Evolutionary conservation across 2,797 vertebrate genomes (phyloP), one percentile per base, ranked within the genome.

Genomic region (Leptoclinus maculatus): DNA sequence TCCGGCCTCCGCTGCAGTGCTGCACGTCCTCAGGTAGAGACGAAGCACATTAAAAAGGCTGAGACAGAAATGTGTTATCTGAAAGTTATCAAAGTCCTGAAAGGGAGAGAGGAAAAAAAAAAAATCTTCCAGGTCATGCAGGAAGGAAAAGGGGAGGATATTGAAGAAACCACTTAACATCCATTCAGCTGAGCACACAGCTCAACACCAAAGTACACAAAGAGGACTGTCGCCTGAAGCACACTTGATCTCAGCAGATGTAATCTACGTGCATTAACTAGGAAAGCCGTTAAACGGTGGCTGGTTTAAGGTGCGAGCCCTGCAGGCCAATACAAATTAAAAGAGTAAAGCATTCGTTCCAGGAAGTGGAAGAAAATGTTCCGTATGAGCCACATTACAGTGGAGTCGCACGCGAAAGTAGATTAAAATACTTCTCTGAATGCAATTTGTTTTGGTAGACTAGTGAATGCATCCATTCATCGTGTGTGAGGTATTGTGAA

Each of bases 281-380:
- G 1, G 23, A 49, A 59, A 53, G n/a, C 32, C 4, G 59, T 67
- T 11, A 27, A 70, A 86, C 74, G 77, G 83, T 57, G 88, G 64
- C 67, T 66, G 58, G 19, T 47, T 67, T 70, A 34, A 76, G 82
- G 77, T 79, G 79, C 66, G 83, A 79, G 54, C 57, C 21, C 74
- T 67, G 7, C 23, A 21, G 53, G 60, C 68, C 53, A 76, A 56
- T 66, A 86, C 72, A 83, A 86, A 85, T 38, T 25, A 25, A 23
- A 38, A 34, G 32, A 59, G 58, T 54, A 9, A 34, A 54, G 53
- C 53, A 54, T 23, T n/a, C 72, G 69, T 78, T 89, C 75, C 92
- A 95, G 94, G 93, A 94, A 94, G 93, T 93, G 53, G 12, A 13
- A 54, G 47, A 65, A 79, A 76, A 62, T 56, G 21, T 76, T 83